Conservation (phyloP, 2,797 vertebrate species). For the Nannoperca obscura region DNA sequence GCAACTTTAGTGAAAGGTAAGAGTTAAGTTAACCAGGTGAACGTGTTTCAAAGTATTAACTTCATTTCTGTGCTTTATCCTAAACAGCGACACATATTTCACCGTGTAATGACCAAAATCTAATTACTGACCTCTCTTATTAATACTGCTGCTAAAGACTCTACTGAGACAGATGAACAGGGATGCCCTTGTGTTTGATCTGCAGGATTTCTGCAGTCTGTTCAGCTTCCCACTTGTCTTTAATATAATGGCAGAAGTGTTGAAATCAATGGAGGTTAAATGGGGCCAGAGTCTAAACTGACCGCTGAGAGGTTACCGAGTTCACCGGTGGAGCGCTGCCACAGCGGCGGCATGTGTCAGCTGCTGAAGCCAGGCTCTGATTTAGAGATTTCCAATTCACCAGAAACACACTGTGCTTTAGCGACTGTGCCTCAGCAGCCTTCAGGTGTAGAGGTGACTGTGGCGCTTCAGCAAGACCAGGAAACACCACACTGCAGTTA, state of each 20-base stretch:
- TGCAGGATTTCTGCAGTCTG: slow-evolving; percentile 12
- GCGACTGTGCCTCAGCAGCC: slow-evolving; percentile 52
- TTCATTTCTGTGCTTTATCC: background rate
- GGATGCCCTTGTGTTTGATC: slow-evolving; percentile 5
- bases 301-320: slow-evolving; percentile 29
- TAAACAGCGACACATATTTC: background rate
- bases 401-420: slow-evolving; percentile 34
- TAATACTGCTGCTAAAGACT: slow-evolving; percentile 29
- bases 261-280: slow-evolving; percentile 54
- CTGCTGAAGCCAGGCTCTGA: slow-evolving; percentile 41
- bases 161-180: slow-evolving; percentile 21
- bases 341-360: slow-evolving; percentile 22
- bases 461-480: background rate
- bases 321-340: slow-evolving; percentile 55
- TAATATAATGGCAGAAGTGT: slow-evolving; percentile 38
- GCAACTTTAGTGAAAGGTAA: background rate
- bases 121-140: slow-evolving; percentile 29
- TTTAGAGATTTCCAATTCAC: slow-evolving; percentile 65
- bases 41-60: background rate
- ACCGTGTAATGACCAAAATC: slow-evolving; percentile 3
- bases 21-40: background rate
- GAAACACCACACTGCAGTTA: background rate
- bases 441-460: slow-evolving; percentile 10
- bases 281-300: slow-evolving; percentile 41
- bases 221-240: slow-evolving; percentile 2